phyloP scores from a whole-genome alignment of 2,888 invertebrate genomes.

The Parelbella ahira region DNA sequence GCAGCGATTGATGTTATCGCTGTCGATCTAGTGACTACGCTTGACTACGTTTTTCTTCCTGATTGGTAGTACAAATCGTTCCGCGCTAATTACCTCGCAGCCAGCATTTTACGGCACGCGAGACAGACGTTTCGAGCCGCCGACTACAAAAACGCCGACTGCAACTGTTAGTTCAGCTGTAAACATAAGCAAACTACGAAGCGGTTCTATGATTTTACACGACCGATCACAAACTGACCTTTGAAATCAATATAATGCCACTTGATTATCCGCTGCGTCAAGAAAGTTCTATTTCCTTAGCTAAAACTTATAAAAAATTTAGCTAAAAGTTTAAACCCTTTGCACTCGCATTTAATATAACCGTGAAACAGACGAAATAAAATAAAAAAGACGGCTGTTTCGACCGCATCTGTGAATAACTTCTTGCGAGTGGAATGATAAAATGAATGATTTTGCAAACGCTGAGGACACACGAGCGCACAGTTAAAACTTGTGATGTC shows the following conservation, averaged over 20 bases:
- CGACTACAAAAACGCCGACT: constrained; percentile 43
- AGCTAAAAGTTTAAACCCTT: no score
- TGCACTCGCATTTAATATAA: no score
- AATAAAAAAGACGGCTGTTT: no score
- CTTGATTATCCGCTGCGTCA: no score
- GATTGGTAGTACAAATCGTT: constrained; percentile 52
- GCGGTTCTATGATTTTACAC: constrained; percentile 45
- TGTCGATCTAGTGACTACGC: constrained; percentile 36
- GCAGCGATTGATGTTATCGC: constrained; percentile 48
- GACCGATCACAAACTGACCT: constrained; percentile 38
- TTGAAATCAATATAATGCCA: constrained; percentile 43
- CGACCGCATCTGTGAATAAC: no score
- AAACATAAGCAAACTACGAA: constrained; percentile 54
- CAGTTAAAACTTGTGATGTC: no score
- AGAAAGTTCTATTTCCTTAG: no score
- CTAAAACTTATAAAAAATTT: no score
- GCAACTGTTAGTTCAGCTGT: constrained; percentile 48
- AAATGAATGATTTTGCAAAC: no score
- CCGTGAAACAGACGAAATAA: no score
- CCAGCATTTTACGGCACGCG: constrained; percentile 50
- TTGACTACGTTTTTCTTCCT: constrained; percentile 45
- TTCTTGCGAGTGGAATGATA: no score
- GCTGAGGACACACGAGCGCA: no score
- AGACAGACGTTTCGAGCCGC: constrained; percentile 46
- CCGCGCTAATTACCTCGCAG: constrained; percentile 53